phyloP scores from a whole-genome alignment of 1,140 invertebrate species.

The Wasmannia auropunctata region DNA sequence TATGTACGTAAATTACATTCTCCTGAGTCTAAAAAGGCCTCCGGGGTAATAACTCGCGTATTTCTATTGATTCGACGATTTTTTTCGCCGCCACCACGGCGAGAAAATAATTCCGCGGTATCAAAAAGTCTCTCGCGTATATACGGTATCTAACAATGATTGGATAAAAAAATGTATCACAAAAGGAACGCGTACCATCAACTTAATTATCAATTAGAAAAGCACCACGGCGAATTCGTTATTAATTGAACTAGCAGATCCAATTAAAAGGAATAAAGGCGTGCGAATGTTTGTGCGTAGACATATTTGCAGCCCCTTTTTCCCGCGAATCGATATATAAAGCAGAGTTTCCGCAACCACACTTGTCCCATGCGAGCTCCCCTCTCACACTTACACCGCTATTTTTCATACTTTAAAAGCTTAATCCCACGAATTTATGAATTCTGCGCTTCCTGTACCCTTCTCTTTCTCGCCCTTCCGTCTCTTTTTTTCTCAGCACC shows the following conservation, averaged over 20 bases:
- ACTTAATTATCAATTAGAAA: not conserved
- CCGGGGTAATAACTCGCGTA: not conserved
- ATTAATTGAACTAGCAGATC: conserved; percentile 6
- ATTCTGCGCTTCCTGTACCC: conserved; percentile 33
- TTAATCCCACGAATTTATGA: conserved; percentile 76
- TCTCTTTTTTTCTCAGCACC: not conserved
- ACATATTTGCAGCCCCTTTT: conserved; percentile 28
- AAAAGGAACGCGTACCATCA: not conserved
- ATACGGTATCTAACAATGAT: not conserved
- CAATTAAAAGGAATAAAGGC: not conserved
- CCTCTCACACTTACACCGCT: conserved; percentile 60
- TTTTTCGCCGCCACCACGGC: not conserved
- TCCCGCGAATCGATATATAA: conserved; percentile 60
- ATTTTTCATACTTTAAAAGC: conserved; percentile 74
- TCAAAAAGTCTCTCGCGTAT: not conserved
- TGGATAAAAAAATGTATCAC: not conserved
- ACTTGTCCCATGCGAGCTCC: not conserved
- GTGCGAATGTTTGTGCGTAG: not conserved
- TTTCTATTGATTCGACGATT: not conserved
- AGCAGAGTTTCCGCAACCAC: not conserved
- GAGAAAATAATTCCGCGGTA: not conserved
- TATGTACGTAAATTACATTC: not conserved
- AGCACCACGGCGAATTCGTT: not conserved
- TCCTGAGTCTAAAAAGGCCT: not conserved
- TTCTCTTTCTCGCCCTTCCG: conserved; percentile 3